Evolutionary conservation across 2,888 invertebrate genomes (phyloP), one percentile per base, ranked within the genome.

Genomic region (Erannis defoliaria): DNA sequence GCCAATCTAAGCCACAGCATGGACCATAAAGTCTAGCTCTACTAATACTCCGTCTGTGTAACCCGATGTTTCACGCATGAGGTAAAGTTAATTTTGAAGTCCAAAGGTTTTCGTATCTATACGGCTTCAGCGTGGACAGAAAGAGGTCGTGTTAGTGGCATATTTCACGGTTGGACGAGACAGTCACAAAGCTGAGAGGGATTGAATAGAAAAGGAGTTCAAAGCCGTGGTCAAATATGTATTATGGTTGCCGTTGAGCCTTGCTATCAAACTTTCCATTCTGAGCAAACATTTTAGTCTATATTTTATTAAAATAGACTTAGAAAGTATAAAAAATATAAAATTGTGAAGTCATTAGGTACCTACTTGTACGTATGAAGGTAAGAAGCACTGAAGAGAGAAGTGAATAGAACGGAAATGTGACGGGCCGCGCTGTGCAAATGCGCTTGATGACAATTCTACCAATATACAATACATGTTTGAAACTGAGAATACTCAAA

Each of bases 1-100:
- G 29, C 1, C 12, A 31, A 49, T 49, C 49, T 35, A 49, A 1
- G n/a, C 19, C n/a, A n/a, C 19, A 35, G 5, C 33, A 74, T 67
- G 68, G 74, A 72, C 71, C 76, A 74, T 61, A 70, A 62, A 62
- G 56, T 58, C 45, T 55, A 18, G 66, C 55, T 66, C 51, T 59
- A 62, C 33, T 33, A 35, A 33, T 23, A 43, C 59, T 61, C 65
- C 68, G 56, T 70, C 64, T 69, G 68, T 71, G 73, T 80, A 79
- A 81, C 77, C 75, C 70, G 64, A 76, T 79, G 74, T 78, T 79
- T 77, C 71, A 78, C 80, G 79, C 81, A 78, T 75, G 75, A 72
- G 60, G 67, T 68, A 48, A 66, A 72, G 77, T 77, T 77, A 76
- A 76, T 76, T 75, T 75, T 73, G 63, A 66, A 73, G 55, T 66